Evolutionary conservation across 23 tunicate genomes (phyloP).

Genomic region (Ascidia mentula): DNA sequence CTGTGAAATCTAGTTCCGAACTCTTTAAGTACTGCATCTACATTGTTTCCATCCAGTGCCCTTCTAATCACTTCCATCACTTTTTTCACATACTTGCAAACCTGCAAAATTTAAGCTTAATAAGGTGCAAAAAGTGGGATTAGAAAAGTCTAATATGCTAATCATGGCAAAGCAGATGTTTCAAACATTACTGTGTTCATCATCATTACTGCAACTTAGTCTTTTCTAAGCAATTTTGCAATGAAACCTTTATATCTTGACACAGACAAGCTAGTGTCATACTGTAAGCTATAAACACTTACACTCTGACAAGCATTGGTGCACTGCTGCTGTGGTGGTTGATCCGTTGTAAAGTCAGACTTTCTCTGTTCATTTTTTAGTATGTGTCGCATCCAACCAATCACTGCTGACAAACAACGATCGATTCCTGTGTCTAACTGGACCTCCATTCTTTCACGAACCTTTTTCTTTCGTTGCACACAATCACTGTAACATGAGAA

Average conservation of each 20-base stretch:
- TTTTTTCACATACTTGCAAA: conserved; percentile 66
- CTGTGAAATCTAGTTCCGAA: conserved; percentile 74
- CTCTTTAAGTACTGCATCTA: conserved; percentile 74
- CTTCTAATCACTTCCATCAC: conserved; percentile 43
- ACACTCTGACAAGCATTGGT: conserved; percentile 84
- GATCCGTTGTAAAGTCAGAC: conserved; percentile 75
- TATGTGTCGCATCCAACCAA: conserved; percentile 85
- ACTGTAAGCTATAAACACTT: no score
- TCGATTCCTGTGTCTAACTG: conserved; percentile 88
- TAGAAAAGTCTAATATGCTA: no score
- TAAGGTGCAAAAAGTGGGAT: no score
- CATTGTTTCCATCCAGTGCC: conserved; percentile 90
- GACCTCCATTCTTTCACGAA: conserved; percentile 82
- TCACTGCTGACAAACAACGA: conserved; percentile 56
- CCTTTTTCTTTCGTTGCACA: conserved; percentile 68
- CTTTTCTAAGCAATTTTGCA: no score
- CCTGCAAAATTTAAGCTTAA: conserved; percentile 32
- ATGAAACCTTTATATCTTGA: no score
- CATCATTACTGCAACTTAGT: no score
- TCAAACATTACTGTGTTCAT: no score
- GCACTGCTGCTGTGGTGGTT: conserved; percentile 63
- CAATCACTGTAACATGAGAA: conserved; percentile 69
- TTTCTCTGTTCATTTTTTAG: conserved; percentile 70
- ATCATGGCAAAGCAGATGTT: no score
- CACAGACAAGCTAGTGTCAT: no score